Percentiles rank a stretch among this genome's conserved stretches.
phyloP scores from a whole-genome alignment of 53 echinoderm and acorn worm genomes.

The Echinometra lucunter region DNA sequence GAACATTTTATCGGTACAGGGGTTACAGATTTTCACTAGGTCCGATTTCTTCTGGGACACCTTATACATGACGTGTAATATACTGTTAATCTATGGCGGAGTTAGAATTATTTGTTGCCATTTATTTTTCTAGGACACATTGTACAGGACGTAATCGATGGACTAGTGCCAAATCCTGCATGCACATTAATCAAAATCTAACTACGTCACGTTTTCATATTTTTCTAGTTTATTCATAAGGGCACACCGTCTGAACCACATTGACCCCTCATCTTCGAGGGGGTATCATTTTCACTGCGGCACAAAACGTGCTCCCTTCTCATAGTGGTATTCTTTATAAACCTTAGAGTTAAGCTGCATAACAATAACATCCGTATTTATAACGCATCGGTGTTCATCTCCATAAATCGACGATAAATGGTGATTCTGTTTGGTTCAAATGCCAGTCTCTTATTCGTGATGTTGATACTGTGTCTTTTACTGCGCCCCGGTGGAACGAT shows the following conservation, averaged over 20 bases:
- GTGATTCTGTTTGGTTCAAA: neutral
- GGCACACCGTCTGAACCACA: neutral
- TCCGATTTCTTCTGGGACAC: neutral
- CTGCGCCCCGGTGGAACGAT: neutral
- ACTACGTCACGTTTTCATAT: slow-evolving; percentile 4
- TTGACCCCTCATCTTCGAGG: slow-evolving; percentile 37
- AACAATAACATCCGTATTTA: neutral
- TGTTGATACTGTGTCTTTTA: neutral
- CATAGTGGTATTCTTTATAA: neutral
- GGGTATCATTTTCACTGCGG: neutral
- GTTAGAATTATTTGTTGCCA: too few species aligned
- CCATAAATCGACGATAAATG: too few species aligned
- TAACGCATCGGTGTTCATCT: neutral
- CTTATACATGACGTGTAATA: neutral
- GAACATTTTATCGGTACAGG: too few species aligned
- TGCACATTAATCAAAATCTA: neutral
- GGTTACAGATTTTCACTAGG: too few species aligned
- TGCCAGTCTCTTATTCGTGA: neutral
- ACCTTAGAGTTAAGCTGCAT: neutral
- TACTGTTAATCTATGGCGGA: too few species aligned
- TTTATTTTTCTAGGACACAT: neutral
- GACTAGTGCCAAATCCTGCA: too few species aligned
- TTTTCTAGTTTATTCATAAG: slow-evolving; percentile 2
- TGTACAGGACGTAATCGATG: neutral
- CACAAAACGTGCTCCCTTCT: neutral